phyloP scores from a whole-genome alignment of 1,140 invertebrate species.

The Grapholita molesta region DNA sequence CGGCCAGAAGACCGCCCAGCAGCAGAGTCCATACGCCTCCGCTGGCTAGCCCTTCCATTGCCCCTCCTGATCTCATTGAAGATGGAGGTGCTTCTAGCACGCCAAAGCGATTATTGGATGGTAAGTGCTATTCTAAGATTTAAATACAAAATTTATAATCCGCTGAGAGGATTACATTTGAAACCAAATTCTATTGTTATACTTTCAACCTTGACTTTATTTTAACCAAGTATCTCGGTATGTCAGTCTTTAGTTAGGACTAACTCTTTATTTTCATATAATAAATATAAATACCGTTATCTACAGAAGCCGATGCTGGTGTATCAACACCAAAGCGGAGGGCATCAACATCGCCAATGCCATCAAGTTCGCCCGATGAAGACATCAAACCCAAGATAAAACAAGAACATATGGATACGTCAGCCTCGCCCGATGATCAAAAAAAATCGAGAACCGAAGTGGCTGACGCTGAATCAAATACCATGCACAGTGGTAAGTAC shows the following conservation, averaged over 20 bases:
- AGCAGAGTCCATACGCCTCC: slow-evolving; percentile 83
- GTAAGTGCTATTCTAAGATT: slow-evolving; percentile 46
- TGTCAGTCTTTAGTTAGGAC: too few species aligned
- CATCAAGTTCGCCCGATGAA: slow-evolving; percentile 80
- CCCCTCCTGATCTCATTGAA: slow-evolving; percentile 80
- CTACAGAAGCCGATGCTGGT: slow-evolving; percentile 70
- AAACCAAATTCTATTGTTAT: neutral
- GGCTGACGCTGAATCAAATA: slow-evolving; percentile 92
- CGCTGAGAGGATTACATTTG: neutral
- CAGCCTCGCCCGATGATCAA: slow-evolving; percentile 79
- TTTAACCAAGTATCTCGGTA: neutral
- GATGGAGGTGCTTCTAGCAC: slow-evolving; percentile 84
- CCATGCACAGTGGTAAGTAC: slow-evolving; percentile 91
- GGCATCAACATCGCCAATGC: slow-evolving; percentile 81
- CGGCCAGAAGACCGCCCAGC: slow-evolving; percentile 78
- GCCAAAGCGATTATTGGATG: slow-evolving; percentile 82
- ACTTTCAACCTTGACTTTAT: neutral
- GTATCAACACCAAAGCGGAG: slow-evolving; percentile 81
- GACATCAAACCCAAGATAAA: slow-evolving; percentile 87
- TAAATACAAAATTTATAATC: neutral
- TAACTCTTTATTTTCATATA: neutral
- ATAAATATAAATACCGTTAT: neutral
- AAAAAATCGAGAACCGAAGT: slow-evolving; percentile 89
- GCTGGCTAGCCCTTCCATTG: slow-evolving; percentile 79
- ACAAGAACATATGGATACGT: slow-evolving; percentile 83